A percentile compares a stretch with the other conserved stretches of the same genome.
Conservation (phyloP, 2,888 invertebrate genomes). For the Drosophila mulleri region DNA sequence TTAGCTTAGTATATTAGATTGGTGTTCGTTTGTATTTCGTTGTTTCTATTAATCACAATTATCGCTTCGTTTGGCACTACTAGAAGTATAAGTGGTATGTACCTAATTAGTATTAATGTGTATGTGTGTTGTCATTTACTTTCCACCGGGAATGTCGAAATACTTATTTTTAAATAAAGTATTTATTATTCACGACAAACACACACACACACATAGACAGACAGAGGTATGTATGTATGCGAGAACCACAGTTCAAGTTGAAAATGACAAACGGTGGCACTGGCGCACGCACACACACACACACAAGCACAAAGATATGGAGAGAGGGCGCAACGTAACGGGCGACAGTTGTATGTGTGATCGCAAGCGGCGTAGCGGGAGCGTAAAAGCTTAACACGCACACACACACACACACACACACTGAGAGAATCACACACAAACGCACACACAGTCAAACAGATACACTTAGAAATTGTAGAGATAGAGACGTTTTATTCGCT, state of each 20-base stretch:
- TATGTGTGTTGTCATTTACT: slow-evolving; percentile 49
- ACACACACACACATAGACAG: slow-evolving; percentile 14
- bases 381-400: slow-evolving; percentile 60
- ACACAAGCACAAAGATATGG: slow-evolving; percentile 16
- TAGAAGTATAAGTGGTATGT: slow-evolving; percentile 1
- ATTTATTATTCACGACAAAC: slow-evolving; percentile 36
- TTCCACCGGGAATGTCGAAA: slow-evolving; percentile 71
- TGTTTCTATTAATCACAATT: slow-evolving; percentile 67
- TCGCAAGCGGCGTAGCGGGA: slow-evolving; percentile 20
- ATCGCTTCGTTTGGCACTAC: slow-evolving; percentile 53
- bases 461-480: slow-evolving; percentile 33
- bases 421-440: neutral
- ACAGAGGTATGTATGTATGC: slow-evolving; percentile 8
- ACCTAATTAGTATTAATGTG: slow-evolving; percentile 4
- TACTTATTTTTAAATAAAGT: slow-evolving; percentile 75
- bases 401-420: slow-evolving; percentile 24
- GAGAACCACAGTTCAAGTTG: slow-evolving; percentile 72
- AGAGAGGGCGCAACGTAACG: slow-evolving; percentile 18
- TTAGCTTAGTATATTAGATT: slow-evolving; percentile 25
- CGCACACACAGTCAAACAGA: slow-evolving; percentile 2
- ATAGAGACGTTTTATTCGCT: slow-evolving; percentile 44
- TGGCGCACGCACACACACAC: slow-evolving; percentile 30
- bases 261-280: slow-evolving; percentile 56
- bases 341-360: slow-evolving; percentile 25
- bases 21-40: slow-evolving; percentile 35